phyloP scores from a whole-genome alignment of 2,113 vertebrate species.

The Corapipo altera region DNA sequence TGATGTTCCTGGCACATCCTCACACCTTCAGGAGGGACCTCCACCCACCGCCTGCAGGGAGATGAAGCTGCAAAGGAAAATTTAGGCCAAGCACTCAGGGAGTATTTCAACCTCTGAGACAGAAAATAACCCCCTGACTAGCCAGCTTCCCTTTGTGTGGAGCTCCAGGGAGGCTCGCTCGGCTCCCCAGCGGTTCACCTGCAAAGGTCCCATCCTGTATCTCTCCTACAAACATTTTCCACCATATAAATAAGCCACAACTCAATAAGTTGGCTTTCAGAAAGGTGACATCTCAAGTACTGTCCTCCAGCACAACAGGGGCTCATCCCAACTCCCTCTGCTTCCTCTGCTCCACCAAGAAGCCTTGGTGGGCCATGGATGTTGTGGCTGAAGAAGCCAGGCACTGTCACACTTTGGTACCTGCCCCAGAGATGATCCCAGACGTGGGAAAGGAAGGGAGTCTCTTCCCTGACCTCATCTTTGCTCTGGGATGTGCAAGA shows the following conservation, averaged over 20 bases:
- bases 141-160: neutral
- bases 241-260: neutral
- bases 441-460: neutral
- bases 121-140: neutral
- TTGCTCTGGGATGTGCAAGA: neutral
- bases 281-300: neutral
- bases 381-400: neutral
- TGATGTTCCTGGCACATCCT: neutral
- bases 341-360: neutral
- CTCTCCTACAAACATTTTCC: neutral
- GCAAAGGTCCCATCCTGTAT: neutral
- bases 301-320: neutral
- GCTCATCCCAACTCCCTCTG: neutral
- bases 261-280: neutral
- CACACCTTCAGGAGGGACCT: neutral
- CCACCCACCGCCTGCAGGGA: neutral
- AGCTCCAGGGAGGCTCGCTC: neutral
- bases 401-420: too few relatives aligned
- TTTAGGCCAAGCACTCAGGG: neutral
- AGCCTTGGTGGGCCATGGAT: accelerated
- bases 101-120: neutral
- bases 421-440: neutral
- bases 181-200: neutral
- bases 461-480: neutral
- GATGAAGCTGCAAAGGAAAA: neutral